Conservation (phyloP, 2,888 invertebrate genomes). For the Cerastis rubricosa region DNA sequence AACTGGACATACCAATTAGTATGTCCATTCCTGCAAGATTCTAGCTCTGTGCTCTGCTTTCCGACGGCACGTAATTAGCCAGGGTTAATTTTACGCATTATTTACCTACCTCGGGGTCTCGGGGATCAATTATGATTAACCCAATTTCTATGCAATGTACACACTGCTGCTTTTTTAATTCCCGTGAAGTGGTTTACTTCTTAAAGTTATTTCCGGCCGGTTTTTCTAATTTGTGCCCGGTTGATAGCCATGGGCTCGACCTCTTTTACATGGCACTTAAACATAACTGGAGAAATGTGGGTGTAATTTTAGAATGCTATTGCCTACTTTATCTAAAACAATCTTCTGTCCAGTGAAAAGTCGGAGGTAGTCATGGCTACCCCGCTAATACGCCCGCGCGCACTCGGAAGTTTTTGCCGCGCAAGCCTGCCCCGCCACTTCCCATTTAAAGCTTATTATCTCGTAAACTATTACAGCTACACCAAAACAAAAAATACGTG, state of each 20-base stretch:
- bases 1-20: not conserved
- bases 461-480: no score
- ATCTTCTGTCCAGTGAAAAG: no score
- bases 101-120: constrained; percentile 68
- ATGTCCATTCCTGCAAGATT: constrained; percentile 36
- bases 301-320: not conserved
- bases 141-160: constrained; percentile 46
- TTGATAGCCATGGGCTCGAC: not conserved
- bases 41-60: constrained; percentile 17
- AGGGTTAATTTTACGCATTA: constrained; percentile 74
- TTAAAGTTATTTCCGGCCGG: not conserved
- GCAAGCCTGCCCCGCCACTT: no score
- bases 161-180: constrained; percentile 24
- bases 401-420: no score
- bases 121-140: constrained; percentile 69
- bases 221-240: not conserved
- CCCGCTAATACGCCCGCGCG: no score
- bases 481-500: no score
- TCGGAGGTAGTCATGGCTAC: no score
- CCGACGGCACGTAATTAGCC: constrained; percentile 69
- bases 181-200: not conserved
- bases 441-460: no score
- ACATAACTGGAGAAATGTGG: not conserved
- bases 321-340: not conserved
- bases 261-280: not conserved